Conservation (phyloP, 1,140 invertebrate genomes). For the Periplaneta americana region DNA sequence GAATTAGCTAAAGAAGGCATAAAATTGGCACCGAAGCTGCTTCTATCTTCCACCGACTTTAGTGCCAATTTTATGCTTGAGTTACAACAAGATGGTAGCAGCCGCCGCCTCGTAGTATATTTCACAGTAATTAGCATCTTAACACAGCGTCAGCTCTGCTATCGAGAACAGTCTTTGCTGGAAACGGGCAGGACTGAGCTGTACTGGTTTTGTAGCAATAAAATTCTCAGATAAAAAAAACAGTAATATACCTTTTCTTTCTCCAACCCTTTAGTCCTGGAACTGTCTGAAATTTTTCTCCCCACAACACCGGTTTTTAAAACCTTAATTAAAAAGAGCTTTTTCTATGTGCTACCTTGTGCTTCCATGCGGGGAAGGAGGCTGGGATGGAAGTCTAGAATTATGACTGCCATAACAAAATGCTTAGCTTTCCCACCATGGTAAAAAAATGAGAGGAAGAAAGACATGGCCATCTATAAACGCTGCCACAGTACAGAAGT, state of each 20-base stretch:
- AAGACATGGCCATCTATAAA: neutral
- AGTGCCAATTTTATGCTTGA: too few relatives aligned
- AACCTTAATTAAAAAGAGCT: neutral
- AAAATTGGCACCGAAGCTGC: too few relatives aligned
- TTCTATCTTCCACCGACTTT: too few relatives aligned
- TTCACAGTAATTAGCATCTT: too few relatives aligned
- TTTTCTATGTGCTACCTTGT: neutral
- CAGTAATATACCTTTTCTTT: neutral
- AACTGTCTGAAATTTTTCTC: neutral
- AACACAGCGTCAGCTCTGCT: too few relatives aligned
- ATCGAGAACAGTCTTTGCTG: too few relatives aligned
- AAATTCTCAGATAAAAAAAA: neutral
- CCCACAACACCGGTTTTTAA: neutral
- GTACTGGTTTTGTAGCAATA: neutral
- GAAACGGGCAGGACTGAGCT: neutral
- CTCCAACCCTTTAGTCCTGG: too few relatives aligned
- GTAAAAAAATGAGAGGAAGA: neutral
- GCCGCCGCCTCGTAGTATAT: too few relatives aligned
- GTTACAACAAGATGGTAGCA: too few relatives aligned
- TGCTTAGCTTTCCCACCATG: neutral
- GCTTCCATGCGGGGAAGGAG: neutral
- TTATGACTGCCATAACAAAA: neutral
- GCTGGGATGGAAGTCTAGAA: neutral
- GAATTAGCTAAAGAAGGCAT: too few relatives aligned
- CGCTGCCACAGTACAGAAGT: neutral